Conservation (phyloP, 2,888 invertebrate genomes). For the Scaptomyza tumidula region DNA sequence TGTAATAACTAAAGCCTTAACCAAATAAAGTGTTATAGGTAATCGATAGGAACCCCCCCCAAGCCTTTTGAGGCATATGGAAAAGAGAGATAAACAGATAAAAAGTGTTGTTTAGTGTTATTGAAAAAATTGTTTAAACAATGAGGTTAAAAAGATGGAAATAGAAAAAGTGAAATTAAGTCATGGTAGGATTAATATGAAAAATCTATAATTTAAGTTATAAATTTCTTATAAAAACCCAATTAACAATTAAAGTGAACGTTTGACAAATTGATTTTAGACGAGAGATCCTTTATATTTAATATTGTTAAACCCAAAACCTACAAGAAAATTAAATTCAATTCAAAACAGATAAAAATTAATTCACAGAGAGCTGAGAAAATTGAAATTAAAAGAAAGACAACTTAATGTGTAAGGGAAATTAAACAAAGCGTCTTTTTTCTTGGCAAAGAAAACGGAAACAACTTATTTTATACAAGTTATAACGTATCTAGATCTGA, state of each 20-base stretch:
- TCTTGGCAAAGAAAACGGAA: constrained; percentile 6
- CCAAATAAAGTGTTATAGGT: constrained; percentile 20
- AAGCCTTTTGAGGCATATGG: neutral
- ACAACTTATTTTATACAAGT: constrained; percentile 13
- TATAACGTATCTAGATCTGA: constrained; percentile 24
- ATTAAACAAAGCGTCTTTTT: constrained; percentile 29
- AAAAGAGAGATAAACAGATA: neutral
- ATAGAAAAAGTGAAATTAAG: no score
- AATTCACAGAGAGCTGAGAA: constrained; percentile 12
- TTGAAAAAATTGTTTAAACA: no score
- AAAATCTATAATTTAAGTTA: no score
- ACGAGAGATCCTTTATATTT: no score
- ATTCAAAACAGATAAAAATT: constrained; percentile 2
- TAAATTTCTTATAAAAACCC: no score
- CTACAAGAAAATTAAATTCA: neutral
- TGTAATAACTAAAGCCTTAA: neutral
- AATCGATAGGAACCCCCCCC: constrained; percentile 9
- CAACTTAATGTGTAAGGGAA: constrained; percentile 36
- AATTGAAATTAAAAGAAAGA: constrained; percentile 10
- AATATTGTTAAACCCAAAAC: no score
- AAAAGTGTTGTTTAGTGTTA: no score
- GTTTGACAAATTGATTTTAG: no score
- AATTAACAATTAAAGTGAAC: no score
- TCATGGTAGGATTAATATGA: no score
- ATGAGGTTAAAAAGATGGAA: no score